Base-by-base conservation (phyloP, 2,888 invertebrate species). In the Heliconius ismenius region DNA sequence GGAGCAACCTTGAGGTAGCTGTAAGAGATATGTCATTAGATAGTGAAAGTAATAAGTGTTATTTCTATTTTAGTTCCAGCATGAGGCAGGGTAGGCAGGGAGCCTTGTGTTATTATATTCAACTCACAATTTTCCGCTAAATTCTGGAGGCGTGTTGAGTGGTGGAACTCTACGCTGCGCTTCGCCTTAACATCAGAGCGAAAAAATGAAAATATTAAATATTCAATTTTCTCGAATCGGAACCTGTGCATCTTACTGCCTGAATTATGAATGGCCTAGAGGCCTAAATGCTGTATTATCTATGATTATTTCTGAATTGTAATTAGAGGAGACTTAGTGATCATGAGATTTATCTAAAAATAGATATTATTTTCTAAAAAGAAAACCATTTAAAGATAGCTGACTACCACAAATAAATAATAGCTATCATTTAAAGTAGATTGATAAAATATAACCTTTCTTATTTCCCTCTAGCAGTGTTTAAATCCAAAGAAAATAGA, bases 401-500 rank as follows among this genome's bases (percentile, higher is more conserved):
- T 64, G 73, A 58, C 62, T 73, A 68, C 60, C 32, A 74, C 36
- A 11, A 43, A 67, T 67, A 43, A 68, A 63, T 63, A 72, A 78
- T 60, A 75, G 70, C 77, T 72, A 72, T 70, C 75, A 76, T 79
- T 77, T 62, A 73, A 74, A 74, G 65, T 65, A 63, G 63, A 75
- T 75, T 76, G 79, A 80, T 80, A 78, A 75, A 79, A 74, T 76
- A 74, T 67, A 75, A 78, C 78, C 74, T 80, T 79, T 79, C 79
- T 77, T 73, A 77, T 80, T 80, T 77, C 74, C 80, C 64, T 78
- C 64, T 63, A 79, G 79, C 77, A 76, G 67, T 76, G 73, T 76
- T 78, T 79, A 78, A 79, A 76, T 70, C 69, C 75, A 75, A 77
- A 79, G 79, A 80, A 79, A 81, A 80, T 80, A 80, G 78, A 80